Evolutionary conservation across 2,113 vertebrate species (phyloP).

Genomic region (Acrocephalus arundinaceus): DNA sequence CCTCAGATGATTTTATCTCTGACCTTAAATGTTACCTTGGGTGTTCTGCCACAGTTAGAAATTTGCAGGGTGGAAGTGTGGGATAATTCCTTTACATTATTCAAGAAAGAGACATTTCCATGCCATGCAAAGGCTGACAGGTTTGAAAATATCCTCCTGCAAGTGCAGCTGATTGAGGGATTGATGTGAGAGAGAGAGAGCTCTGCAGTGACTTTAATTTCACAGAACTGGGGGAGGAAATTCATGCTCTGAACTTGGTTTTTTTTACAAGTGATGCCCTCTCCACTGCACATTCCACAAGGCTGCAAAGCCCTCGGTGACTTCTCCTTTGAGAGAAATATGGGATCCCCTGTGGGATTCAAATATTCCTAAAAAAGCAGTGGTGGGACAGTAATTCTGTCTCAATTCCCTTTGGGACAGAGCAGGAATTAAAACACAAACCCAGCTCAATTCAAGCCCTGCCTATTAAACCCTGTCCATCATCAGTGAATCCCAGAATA

Average conservation of each 20-base stretch:
- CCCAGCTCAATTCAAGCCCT: not conserved
- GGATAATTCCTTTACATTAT: not conserved
- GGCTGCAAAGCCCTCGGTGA: rapidly evolving
- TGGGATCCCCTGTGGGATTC: too few species aligned
- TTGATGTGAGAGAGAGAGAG: not conserved
- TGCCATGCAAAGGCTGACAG: not conserved
- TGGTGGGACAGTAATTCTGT: not conserved
- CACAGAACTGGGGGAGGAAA: not conserved
- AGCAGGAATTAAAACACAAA: not conserved
- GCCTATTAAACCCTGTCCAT: not conserved
- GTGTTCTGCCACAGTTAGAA: not conserved
- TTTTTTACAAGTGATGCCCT: not conserved
- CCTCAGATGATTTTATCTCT: not conserved
- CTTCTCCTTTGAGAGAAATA: not conserved
- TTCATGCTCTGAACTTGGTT: not conserved
- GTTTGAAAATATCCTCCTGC: not conserved
- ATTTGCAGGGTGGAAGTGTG: not conserved
- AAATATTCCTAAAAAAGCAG: not conserved
- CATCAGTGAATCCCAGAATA: rapidly evolving
- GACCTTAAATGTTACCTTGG: not conserved
- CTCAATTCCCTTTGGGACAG: not conserved
- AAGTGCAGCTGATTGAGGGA: not conserved
- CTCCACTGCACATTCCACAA: not conserved
- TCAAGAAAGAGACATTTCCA: not conserved
- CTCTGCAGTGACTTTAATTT: not conserved